These are phyloP conservation scores for Desmodus rotundus DNA, from an alignment of 2,113 vertebrate species.

Conservation along the genomic window DNA sequence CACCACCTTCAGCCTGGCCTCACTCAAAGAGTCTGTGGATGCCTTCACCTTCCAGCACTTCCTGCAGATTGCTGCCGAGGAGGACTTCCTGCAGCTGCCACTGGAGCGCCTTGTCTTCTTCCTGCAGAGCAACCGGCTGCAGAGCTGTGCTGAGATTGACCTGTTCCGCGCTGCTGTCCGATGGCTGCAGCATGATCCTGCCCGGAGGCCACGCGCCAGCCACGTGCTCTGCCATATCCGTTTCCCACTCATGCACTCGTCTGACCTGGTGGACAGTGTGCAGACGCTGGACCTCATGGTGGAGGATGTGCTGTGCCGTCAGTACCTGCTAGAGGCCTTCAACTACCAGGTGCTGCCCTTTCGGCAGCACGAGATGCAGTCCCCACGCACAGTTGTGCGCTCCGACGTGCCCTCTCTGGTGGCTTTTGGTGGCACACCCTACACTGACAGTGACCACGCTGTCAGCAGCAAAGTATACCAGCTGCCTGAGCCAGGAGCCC, in stretches of 20 bases:
- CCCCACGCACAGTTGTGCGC: constrained; percentile 87
- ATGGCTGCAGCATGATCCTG: constrained; percentile 90
- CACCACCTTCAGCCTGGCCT: constrained; percentile 94
- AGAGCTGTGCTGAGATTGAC: constrained; percentile 93
- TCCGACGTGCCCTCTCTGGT: constrained; percentile 89
- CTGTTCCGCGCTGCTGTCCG: constrained; percentile 92
- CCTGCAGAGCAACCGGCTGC: constrained; percentile 95
- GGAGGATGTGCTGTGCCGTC: constrained; percentile 92
- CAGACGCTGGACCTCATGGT: constrained; percentile 97
- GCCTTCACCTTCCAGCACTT: constrained; percentile 95
- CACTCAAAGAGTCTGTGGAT: constrained; percentile 94
- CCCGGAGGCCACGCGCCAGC: constrained; percentile 85
- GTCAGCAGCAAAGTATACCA: constrained; percentile 92
- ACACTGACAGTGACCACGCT: constrained; percentile 93
- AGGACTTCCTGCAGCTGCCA: constrained; percentile 96
- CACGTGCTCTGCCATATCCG: constrained; percentile 93
- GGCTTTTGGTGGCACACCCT: constrained; percentile 94
- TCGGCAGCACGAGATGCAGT: constrained; percentile 97
- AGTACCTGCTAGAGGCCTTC: constrained; percentile 96
- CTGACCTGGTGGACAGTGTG: constrained; percentile 95
- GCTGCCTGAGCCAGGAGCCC: constrained; percentile 82
- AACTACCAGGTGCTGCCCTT: constrained; percentile 98
- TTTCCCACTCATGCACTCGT: constrained; percentile 95
- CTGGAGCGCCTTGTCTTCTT: constrained; percentile 95
- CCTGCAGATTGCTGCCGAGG: constrained; percentile 94